Evolutionary conservation across 2,113 vertebrate species (phyloP), one percentile per base, ranked within the genome.

Genomic region (Pseudorhombus dupliciocellatus): DNA sequence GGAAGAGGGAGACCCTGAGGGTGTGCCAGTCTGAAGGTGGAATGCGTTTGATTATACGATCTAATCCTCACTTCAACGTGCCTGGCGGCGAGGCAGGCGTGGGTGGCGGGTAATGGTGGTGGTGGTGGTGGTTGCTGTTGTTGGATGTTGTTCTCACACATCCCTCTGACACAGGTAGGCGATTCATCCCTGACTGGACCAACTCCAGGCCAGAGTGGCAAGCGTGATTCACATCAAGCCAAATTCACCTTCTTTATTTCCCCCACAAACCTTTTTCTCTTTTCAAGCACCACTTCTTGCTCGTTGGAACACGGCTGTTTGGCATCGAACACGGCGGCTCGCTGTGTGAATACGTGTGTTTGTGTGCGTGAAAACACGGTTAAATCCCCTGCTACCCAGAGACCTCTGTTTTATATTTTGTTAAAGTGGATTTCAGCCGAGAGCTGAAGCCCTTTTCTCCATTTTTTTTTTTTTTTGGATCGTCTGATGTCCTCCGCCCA

Each of bases 191-290:
- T 26, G 21, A 65, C 86, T 88, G 87, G 83, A 82, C 34, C 34
- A 68, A 76, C 74, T 88, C 84, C 84, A 21, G 89, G 83, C 66
- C 71, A 67, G 53, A 63, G 65, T 51, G 77, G 68, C 46, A 56
- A 86, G 80, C 6, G 55, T 86, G 88, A 89, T 74, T 89, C 88
- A 89, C 83, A 87, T 88, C 83, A 83, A 75, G 84, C 83, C 83
- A 78, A 66, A 81, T 69, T 73, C 84, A 77, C 80, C 74, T 84
- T 53, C 72, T 80, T 66, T 71, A 67, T 79, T 59, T 64, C 54
- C 66, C 71, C 72, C 77, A 60, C 61, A 65, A 81, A 73, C 65
- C 70, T 72, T 77, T 74, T 79, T 60, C 51, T 57, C 4, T 40
- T 15, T 11, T 77, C 59, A 64, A 86, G 79, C 66, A 70, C 81